Conservation (phyloP, 2,888 invertebrate genomes). For the Dexiosoma caninum region DNA sequence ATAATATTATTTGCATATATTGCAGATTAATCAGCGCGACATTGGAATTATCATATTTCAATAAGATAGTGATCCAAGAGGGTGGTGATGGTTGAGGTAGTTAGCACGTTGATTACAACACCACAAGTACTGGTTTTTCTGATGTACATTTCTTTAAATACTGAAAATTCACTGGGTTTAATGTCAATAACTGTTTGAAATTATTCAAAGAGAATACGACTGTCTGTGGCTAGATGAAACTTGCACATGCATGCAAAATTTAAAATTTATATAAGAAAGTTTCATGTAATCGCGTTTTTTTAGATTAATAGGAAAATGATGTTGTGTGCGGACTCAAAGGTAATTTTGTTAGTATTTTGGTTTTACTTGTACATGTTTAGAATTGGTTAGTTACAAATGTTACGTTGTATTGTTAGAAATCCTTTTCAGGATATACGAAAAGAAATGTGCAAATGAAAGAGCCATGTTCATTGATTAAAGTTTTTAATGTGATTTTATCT, state of each 20-base stretch:
- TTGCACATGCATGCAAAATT: background rate
- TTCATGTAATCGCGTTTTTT: slow-evolving; percentile 26
- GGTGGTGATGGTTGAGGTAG: no score
- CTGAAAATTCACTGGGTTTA: slow-evolving; percentile 3
- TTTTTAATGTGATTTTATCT: no score
- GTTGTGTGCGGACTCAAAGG: slow-evolving; percentile 27
- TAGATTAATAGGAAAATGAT: slow-evolving; percentile 35
- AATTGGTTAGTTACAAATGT: background rate
- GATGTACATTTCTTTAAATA: no score
- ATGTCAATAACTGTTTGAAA: background rate
- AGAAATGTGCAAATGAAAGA: background rate
- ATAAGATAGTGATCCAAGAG: no score
- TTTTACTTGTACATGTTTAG: background rate
- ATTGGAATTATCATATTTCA: no score
- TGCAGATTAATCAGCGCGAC: no score
- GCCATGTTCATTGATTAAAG: background rate
- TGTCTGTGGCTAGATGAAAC: background rate
- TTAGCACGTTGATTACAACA: no score
- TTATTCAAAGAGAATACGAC: slow-evolving; percentile 28
- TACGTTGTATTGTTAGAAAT: background rate
- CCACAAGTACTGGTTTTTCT: no score
- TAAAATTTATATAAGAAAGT: background rate
- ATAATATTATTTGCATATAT: no score
- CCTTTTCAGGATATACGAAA: background rate
- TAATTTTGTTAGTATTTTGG: slow-evolving; percentile 22